phyloP scores from a whole-genome alignment of 1,140 invertebrate genomes.

The Cydia splendana region DNA sequence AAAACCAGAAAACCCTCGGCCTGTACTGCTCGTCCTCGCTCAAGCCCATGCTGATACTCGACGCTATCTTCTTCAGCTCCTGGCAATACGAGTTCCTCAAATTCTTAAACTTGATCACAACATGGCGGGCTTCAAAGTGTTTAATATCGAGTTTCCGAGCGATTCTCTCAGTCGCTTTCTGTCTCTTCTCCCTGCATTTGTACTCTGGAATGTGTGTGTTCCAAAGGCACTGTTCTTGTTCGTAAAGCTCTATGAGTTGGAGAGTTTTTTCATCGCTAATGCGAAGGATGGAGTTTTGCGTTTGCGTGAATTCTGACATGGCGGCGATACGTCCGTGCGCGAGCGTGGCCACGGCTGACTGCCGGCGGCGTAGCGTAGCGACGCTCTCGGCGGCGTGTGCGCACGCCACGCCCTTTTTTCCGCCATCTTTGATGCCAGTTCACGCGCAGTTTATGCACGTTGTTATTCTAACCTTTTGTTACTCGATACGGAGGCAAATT shows the following conservation, averaged over 20 bases:
- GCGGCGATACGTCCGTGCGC: slow-evolving; percentile 27
- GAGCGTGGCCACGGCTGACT: slow-evolving; percentile 24
- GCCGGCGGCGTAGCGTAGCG: slow-evolving; percentile 3
- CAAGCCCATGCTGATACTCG: slow-evolving; percentile 23
- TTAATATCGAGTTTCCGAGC: slow-evolving; percentile 49
- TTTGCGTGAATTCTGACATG: slow-evolving; percentile 2
- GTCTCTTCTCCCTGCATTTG: slow-evolving; percentile 48
- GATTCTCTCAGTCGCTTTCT: slow-evolving; percentile 48
- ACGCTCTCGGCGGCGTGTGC: slow-evolving; percentile 35
- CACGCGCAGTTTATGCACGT: background rate
- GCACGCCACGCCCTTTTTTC: background rate
- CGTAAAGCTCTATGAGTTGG: slow-evolving; percentile 54
- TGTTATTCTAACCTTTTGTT: background rate
- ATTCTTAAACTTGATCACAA: slow-evolving; percentile 65
- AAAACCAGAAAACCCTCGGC: slow-evolving; percentile 54
- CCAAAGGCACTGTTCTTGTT: slow-evolving; percentile 59
- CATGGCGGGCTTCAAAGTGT: slow-evolving; percentile 51
- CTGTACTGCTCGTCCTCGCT: slow-evolving; percentile 38
- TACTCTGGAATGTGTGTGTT: slow-evolving; percentile 52
- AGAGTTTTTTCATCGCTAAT: slow-evolving; percentile 55
- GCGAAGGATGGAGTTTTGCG: slow-evolving; percentile 42
- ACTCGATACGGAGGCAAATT: background rate
- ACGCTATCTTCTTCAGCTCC: slow-evolving; percentile 59
- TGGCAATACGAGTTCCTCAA: slow-evolving; percentile 63
- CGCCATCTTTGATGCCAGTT: background rate